phyloP scores from a whole-genome alignment of 64 coral and sea anemone genomes.

The Montipora efflorescens region DNA sequence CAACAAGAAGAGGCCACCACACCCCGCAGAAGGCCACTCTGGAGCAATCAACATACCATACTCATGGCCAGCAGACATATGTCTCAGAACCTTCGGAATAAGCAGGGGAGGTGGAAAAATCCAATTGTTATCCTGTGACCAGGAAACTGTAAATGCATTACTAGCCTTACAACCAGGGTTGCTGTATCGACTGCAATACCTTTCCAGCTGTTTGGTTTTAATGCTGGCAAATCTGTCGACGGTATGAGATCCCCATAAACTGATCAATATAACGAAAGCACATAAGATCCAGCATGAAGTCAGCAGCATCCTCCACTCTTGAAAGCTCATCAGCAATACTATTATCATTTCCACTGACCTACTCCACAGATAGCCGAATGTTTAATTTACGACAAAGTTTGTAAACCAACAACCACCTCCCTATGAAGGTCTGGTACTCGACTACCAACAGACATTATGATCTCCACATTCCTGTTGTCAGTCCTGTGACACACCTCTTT shows the following conservation, averaged over 20 bases:
- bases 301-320: conserved; percentile 11
- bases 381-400: not conserved
- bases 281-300: conserved; percentile 14
- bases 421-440: not conserved
- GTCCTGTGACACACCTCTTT: no score
- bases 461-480: no score
- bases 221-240: conserved; percentile 20
- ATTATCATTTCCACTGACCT: not conserved
- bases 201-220: conserved; percentile 30
- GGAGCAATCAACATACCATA: no score
- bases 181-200: not conserved
- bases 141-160: conserved; percentile 25
- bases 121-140: conserved; percentile 56
- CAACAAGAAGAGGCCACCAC: no score
- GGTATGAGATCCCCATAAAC: conserved; percentile 26
- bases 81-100: not conserved
- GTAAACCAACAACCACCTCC: conserved; percentile 1
- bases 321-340: not conserved
- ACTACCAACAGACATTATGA: not conserved
- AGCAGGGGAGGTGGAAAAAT: conserved; percentile 52
- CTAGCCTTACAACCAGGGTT: conserved; percentile 51
- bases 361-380: conserved; percentile 3
- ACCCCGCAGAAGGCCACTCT: no score
- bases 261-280: conserved; percentile 8
- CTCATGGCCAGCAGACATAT: no score